phyloP scores from a whole-genome alignment of 2,797 vertebrate species.

The Carapus acus region DNA sequence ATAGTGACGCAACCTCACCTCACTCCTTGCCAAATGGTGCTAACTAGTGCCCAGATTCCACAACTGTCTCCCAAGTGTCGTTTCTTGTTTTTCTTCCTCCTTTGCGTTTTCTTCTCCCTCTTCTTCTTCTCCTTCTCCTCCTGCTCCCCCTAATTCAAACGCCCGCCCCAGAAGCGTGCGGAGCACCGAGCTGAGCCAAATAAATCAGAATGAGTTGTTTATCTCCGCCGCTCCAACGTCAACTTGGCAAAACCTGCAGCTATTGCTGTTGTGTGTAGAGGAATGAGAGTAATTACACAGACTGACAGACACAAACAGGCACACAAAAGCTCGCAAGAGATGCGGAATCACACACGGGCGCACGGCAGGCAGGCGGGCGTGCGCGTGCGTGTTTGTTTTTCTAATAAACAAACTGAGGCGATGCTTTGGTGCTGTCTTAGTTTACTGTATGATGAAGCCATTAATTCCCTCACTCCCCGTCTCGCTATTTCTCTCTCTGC shows the following conservation, averaged over 20 bases:
- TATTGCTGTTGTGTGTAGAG: conserved; percentile 45
- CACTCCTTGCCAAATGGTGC: conserved; percentile 57
- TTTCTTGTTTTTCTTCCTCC: conserved; percentile 14
- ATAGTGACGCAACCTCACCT: conserved; percentile 60
- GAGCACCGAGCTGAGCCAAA: conserved; percentile 36
- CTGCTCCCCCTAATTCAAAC: conserved; percentile 25
- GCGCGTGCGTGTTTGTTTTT: conserved; percentile 29
- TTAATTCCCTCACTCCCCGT: conserved; percentile 53
- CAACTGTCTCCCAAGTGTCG: conserved; percentile 19
- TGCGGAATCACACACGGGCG: conserved; percentile 47
- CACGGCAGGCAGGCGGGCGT: no score
- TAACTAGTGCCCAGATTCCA: conserved; percentile 47
- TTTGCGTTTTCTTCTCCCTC: conserved; percentile 19
- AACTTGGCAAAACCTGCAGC: conserved; percentile 63
- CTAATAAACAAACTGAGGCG: conserved; percentile 62
- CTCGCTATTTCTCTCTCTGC: conserved; percentile 38
- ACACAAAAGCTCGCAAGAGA: conserved; percentile 38
- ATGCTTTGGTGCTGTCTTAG: conserved; percentile 71
- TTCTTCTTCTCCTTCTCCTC: no score
- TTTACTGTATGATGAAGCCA: conserved; percentile 59
- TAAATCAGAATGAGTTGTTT: conserved; percentile 61
- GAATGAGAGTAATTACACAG: conserved; percentile 59
- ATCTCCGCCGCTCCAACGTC: conserved; percentile 52
- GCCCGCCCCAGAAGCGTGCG: conserved; percentile 50
- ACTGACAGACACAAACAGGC: conserved; percentile 52